Conservation (phyloP, 1,140 invertebrate species). For the Caenorhabditis inopinata region DNA sequence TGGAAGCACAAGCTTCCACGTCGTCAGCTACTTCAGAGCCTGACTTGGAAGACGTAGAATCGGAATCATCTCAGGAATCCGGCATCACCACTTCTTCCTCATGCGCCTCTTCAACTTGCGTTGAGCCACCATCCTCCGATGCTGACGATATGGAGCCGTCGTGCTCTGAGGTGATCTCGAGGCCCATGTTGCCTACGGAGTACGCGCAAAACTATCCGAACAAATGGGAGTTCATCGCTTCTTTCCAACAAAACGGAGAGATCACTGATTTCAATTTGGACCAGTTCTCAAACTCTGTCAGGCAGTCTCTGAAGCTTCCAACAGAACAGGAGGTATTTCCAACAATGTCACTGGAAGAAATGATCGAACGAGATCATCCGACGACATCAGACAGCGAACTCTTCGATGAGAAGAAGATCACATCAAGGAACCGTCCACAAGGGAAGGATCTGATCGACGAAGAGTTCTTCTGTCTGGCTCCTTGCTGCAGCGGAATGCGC, state of each 20-base stretch:
- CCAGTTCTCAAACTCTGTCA: not conserved
- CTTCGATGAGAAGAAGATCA: not conserved
- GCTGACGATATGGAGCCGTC: not conserved
- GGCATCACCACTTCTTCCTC: no score
- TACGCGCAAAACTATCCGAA: not conserved
- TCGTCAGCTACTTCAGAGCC: not conserved
- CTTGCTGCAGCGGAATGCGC: not conserved
- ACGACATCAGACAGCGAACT: not conserved
- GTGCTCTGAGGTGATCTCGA: not conserved
- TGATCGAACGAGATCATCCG: conserved; percentile 13
- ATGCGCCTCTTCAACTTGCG: not conserved
- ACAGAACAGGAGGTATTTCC: not conserved
- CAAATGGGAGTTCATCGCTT: not conserved
- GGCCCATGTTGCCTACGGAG: not conserved
- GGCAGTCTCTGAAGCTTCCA: not conserved
- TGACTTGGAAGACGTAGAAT: not conserved
- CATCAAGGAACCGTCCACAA: not conserved
- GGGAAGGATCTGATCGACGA: not conserved
- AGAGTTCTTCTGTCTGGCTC: conserved; percentile 7
- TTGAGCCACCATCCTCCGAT: not conserved
- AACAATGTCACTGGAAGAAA: conserved; percentile 19
- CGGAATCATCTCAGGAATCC: not conserved
- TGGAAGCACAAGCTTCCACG: no score
- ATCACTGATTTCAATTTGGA: not conserved
- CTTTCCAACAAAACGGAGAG: not conserved